Percentiles rank a stretch among this genome's conserved stretches.
These are phyloP conservation scores for Parauchenoglanis ngamensis DNA, from an alignment of 2,797 vertebrate species.

Conservation along the genomic window DNA sequence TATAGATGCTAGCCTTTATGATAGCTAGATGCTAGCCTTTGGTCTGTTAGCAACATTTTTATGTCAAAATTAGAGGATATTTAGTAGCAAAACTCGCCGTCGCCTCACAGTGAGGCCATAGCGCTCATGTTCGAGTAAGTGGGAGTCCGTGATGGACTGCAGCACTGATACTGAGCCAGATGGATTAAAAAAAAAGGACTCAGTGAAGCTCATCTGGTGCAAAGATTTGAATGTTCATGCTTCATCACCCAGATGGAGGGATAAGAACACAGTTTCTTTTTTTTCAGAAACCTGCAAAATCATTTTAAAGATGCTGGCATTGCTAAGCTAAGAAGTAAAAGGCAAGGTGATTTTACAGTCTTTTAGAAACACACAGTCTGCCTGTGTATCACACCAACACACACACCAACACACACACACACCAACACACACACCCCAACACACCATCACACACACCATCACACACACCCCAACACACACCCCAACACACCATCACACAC, in stretches of 20 bases:
- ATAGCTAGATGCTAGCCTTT: neutral
- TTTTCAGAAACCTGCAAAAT: neutral
- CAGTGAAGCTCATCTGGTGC: constrained; percentile 26
- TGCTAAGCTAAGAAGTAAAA: neutral
- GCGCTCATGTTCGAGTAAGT: neutral
- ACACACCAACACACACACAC: neutral
- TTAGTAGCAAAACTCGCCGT: neutral
- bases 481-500: too few relatives aligned
- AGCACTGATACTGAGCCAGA: constrained; percentile 4
- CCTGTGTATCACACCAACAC: neutral
- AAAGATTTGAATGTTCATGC: constrained; percentile 20
- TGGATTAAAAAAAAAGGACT: constrained; percentile 8
- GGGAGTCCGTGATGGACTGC: neutral
- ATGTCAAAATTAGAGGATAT: neutral
- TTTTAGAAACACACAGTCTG: neutral
- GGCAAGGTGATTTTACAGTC: constrained; percentile 12
- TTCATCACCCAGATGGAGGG: constrained; percentile 14
- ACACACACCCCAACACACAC: too few relatives aligned
- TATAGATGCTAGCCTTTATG: too few relatives aligned
- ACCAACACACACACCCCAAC: too few relatives aligned
- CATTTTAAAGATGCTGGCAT: constrained; percentile 5
- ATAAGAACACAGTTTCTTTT: neutral
- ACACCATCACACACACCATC: too few relatives aligned
- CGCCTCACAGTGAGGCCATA: neutral
- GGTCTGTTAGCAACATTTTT: neutral